These are phyloP conservation scores for Gallinago stenura DNA, from an alignment of 2,797 vertebrate species.

Conservation along the genomic window DNA sequence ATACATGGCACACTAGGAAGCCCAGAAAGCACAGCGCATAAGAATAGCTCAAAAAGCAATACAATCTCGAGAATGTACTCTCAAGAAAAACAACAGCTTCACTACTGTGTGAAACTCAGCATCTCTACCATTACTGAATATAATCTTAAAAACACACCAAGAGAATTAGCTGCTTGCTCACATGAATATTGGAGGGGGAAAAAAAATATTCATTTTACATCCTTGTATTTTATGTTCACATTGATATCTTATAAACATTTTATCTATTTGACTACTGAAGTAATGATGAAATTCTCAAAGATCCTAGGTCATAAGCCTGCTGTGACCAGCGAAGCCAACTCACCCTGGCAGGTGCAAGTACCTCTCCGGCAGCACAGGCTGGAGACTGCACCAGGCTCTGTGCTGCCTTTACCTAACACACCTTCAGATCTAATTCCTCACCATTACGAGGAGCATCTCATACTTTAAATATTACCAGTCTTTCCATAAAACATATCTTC, in stretches of 20 bases:
- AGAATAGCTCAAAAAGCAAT: not conserved
- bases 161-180: not conserved
- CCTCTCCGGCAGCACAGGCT: not conserved
- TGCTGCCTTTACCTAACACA: not conserved
- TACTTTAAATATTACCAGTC: not conserved
- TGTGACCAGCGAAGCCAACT: not conserved
- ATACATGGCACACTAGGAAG: not conserved
- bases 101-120: not conserved
- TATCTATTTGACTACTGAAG: not conserved
- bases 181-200: not conserved
- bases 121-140: not conserved
- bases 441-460: not conserved
- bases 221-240: not conserved
- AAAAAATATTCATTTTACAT: not conserved
- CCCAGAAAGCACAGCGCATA: not conserved
- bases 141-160: not conserved
- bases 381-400: not conserved
- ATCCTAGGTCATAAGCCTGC: not conserved
- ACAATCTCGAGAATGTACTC: not conserved
- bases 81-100: slow-evolving; percentile 1
- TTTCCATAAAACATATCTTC: not conserved
- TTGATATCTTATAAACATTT: not conserved
- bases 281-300: not conserved
- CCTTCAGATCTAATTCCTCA: not conserved
- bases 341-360: not conserved